Evolutionary conservation across 2,888 invertebrate species (phyloP).

Genomic region (Stenodema calcarata): DNA sequence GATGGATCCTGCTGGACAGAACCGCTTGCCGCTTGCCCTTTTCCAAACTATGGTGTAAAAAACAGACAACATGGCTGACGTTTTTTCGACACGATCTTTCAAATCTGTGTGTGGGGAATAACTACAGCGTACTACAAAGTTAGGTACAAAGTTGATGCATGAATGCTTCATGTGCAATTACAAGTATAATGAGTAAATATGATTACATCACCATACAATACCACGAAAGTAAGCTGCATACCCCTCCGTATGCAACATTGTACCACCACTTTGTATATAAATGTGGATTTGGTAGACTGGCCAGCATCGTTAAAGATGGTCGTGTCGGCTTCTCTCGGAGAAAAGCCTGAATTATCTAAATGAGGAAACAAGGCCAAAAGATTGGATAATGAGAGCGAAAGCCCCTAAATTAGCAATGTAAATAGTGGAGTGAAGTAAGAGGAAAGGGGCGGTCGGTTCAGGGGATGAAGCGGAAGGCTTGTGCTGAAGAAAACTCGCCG

Average conservation of each 20-base stretch:
- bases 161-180: too few relatives aligned
- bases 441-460: neutral
- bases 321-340: neutral
- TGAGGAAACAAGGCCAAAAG: conserved; percentile 44
- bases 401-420: conserved; percentile 45
- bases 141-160: too few relatives aligned
- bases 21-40: too few relatives aligned
- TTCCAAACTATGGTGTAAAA: too few relatives aligned
- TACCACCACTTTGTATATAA: too few relatives aligned
- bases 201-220: neutral
- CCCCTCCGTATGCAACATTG: too few relatives aligned
- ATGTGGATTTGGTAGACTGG: neutral
- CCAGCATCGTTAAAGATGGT: neutral
- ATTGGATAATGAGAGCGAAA: conserved; percentile 46
- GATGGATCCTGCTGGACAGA: too few relatives aligned
- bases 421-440: conserved; percentile 37
- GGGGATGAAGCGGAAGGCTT: conserved; percentile 7
- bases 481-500: conserved; percentile 5
- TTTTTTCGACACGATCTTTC: too few relatives aligned
- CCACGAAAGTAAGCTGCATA: neutral
- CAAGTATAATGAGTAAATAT: too few relatives aligned
- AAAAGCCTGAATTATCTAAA: conserved; percentile 44
- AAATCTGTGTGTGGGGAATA: too few relatives aligned
- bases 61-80: too few relatives aligned
- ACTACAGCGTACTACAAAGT: too few relatives aligned